These are phyloP conservation scores for Lycaon pictus DNA, from an alignment of 2,113 vertebrate genomes.

Conservation along the genomic window DNA sequence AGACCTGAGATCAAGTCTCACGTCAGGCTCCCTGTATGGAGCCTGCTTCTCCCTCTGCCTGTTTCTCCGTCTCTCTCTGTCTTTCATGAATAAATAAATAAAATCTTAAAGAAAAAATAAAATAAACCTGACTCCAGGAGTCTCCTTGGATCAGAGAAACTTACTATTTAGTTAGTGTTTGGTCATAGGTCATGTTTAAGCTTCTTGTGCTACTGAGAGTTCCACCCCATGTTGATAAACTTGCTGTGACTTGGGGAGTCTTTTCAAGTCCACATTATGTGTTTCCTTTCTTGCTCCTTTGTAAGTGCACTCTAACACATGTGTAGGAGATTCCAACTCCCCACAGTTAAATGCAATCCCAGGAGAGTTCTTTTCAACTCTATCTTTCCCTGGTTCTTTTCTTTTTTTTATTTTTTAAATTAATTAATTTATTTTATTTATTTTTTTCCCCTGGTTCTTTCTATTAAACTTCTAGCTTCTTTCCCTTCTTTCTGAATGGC, in stretches of 20 bases:
- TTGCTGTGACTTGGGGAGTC: background rate
- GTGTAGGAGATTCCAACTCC: accelerated
- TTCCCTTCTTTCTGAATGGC: background rate
- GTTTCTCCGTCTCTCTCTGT: too few species aligned
- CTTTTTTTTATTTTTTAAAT: accelerated
- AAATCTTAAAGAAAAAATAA: too few species aligned
- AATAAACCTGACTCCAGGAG: background rate
- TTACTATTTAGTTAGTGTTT: background rate
- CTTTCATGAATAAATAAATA: too few species aligned
- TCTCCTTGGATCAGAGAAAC: background rate
- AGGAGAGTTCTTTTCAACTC: background rate
- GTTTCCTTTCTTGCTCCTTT: background rate
- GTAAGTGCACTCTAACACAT: background rate
- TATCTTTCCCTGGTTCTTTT: background rate
- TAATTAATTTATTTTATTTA: too few species aligned
- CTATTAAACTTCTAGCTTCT: background rate
- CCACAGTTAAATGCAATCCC: background rate
- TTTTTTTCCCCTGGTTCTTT: background rate
- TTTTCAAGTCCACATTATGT: background rate
- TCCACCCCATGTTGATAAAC: background rate
- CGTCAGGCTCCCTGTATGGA: too few species aligned
- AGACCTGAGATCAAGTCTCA: too few species aligned
- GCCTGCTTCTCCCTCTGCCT: too few species aligned
- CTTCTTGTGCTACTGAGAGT: background rate
- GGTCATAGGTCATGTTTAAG: background rate